phyloP scores from a whole-genome alignment of 1,140 invertebrate genomes.

The Galendromus occidentalis region DNA sequence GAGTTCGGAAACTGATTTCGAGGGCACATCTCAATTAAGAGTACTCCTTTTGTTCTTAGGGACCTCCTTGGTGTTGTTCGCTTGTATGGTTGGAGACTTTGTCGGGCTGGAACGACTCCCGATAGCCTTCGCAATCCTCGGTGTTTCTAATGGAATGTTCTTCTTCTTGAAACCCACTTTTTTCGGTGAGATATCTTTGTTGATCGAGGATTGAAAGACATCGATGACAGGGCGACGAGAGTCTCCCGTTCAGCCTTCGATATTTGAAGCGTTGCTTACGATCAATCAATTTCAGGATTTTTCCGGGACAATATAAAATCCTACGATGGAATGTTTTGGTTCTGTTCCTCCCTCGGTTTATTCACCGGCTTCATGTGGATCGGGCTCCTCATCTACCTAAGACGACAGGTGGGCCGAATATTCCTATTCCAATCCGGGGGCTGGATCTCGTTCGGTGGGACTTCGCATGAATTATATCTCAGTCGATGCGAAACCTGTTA shows the following conservation, averaged over 20 bases:
- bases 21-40: neutral
- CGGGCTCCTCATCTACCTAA: neutral
- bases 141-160: neutral
- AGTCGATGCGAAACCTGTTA: neutral
- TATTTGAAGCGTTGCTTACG: neutral
- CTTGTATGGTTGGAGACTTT: neutral
- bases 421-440: neutral
- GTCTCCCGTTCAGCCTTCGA: neutral
- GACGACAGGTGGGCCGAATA: neutral
- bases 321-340: neutral
- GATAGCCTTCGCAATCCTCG: neutral
- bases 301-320: neutral
- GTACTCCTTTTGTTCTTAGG: neutral
- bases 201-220: neutral
- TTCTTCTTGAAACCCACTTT: neutral
- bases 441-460: neutral
- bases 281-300: neutral
- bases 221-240: neutral
- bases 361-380: neutral
- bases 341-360: neutral
- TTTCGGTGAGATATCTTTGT: neutral
- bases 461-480: neutral
- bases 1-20: no score
- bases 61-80: neutral
- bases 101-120: neutral